These are phyloP conservation scores for Pheosia gnoma DNA, from an alignment of 2,888 invertebrate species.

Conservation along the genomic window DNA sequence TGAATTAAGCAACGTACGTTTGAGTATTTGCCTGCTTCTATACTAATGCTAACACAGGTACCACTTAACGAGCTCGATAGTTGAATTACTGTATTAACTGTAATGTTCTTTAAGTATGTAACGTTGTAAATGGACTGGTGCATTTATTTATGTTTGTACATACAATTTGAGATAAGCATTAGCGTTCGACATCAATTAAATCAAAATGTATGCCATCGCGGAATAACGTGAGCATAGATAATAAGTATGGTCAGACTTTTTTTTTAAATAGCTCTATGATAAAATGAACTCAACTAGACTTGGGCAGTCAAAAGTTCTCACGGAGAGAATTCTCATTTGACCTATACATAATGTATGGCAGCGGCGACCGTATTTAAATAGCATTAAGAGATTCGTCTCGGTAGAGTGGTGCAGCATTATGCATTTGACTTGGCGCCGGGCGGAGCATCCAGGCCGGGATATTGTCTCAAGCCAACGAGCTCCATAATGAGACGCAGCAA, in stretches of 20 bases:
- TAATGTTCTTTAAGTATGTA: background rate
- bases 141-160: too few species aligned
- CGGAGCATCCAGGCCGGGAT: constrained; percentile 35
- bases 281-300: too few species aligned
- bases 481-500: constrained; percentile 61
- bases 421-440: constrained; percentile 35
- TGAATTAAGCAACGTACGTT: constrained; percentile 58
- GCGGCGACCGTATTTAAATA: constrained; percentile 12
- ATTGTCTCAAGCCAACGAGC: constrained; percentile 56
- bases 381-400: constrained; percentile 25
- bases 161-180: too few species aligned
- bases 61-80: constrained; percentile 31
- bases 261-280: too few species aligned
- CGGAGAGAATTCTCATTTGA: background rate
- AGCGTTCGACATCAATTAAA: too few species aligned
- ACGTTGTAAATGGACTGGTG: too few species aligned
- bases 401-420: constrained; percentile 31
- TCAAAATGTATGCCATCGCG: too few species aligned
- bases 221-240: too few species aligned
- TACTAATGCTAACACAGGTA: constrained; percentile 51
- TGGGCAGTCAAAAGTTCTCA: too few species aligned
- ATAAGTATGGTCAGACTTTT: too few species aligned
- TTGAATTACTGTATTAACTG: constrained; percentile 38
- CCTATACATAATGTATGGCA: constrained; percentile 2
- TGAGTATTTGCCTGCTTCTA: constrained; percentile 48